Conservation (phyloP, 2,113 vertebrate species). For the Mastomys coucha region DNA sequence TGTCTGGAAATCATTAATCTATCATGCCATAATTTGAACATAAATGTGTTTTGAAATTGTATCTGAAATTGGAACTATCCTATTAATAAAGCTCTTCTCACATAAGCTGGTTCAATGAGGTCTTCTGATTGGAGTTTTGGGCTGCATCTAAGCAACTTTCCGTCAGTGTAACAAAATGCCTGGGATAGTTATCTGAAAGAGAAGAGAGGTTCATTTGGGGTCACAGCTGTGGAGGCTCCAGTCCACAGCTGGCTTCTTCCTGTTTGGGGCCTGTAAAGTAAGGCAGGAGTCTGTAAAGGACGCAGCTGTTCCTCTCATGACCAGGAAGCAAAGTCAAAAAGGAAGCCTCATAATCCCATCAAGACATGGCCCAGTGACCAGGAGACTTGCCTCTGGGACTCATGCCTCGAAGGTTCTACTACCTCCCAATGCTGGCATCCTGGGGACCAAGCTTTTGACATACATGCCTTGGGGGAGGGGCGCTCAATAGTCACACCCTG, state of each 20-base stretch:
- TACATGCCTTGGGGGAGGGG: background rate
- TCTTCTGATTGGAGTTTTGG: slow-evolving; percentile 7
- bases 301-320: background rate
- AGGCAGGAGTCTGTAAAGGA: no score
- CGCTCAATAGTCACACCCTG: background rate
- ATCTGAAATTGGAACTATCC: slow-evolving; percentile 40
- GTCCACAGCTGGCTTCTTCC: background rate
- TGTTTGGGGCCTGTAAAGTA: background rate
- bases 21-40: background rate
- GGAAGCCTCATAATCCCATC: background rate
- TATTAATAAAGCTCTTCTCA: background rate
- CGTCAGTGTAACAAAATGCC: background rate
- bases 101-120: background rate
- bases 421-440: background rate
- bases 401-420: background rate
- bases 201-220: background rate
- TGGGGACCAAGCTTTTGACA: background rate
- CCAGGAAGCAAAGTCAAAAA: background rate
- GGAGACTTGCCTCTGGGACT: background rate
- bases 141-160: background rate
- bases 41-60: slow-evolving; percentile 12
- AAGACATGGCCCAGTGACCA: background rate
- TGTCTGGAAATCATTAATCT: slow-evolving; percentile 4
- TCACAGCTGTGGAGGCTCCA: background rate
- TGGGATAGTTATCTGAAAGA: background rate